phyloP scores from a whole-genome alignment of 2,888 invertebrate species.

The Ectobius pallidus region DNA sequence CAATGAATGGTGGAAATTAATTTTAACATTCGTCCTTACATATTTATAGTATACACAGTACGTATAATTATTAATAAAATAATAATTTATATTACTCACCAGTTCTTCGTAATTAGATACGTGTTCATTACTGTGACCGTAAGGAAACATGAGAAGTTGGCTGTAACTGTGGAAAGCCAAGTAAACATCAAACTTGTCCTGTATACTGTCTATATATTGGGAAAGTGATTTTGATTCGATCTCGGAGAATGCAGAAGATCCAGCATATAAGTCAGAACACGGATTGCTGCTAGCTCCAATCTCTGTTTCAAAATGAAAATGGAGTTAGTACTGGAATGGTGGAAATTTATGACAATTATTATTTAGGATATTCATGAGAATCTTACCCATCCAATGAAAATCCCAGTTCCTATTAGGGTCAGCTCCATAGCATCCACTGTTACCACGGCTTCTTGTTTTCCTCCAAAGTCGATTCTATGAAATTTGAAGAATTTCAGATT shows the following conservation, averaged over 20 bases:
- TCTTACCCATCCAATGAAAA: constrained; percentile 69
- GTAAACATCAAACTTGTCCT: constrained; percentile 63
- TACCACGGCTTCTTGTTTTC: constrained; percentile 65
- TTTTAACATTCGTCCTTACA: too few species aligned
- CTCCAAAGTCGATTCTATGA: constrained; percentile 66
- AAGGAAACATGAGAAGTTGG: constrained; percentile 72
- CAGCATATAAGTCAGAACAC: constrained; percentile 68
- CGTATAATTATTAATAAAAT: too few species aligned
- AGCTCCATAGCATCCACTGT: constrained; percentile 62
- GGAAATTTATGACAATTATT: too few species aligned
- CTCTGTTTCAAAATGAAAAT: constrained; percentile 51
- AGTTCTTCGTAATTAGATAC: constrained; percentile 64
- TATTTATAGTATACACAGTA: too few species aligned
- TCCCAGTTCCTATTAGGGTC: constrained; percentile 83
- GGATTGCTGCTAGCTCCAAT: constrained; percentile 63
- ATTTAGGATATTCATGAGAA: too few species aligned
- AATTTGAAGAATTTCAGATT: too few species aligned
- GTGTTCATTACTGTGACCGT: constrained; percentile 67
- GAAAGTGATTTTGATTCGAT: constrained; percentile 59
- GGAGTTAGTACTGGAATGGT: too few species aligned
- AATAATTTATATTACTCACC: constrained; percentile 52
- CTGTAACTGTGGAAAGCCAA: constrained; percentile 77
- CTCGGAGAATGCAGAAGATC: constrained; percentile 63
- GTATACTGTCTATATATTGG: constrained; percentile 60
- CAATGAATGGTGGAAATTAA: too few species aligned